Base-by-base conservation (phyloP, 2,113 vertebrate genomes). In the Puma concolor region DNA sequence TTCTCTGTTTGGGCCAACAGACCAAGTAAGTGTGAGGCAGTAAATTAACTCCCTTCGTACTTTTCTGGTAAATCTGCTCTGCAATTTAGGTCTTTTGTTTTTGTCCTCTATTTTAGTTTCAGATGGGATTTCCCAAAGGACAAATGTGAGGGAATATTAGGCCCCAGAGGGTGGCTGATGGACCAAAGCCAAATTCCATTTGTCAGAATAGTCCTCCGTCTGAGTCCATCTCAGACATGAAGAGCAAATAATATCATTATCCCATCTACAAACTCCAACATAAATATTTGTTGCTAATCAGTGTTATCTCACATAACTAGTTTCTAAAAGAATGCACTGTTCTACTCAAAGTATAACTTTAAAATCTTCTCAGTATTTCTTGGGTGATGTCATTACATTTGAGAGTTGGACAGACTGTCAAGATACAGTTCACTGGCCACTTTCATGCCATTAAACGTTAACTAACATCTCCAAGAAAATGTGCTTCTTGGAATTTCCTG, bases 381-480 rank as follows among this genome's bases (percentile, higher is more conserved):
- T 60, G 5, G 36, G 15, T 76, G 50, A 77, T 52, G 12, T n/a
- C 13, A 7, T 69, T 76, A 66, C 8, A 7, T 57, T 88, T 74
- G 36, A 86, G 54, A 80, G 36, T n/a, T 67, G 19, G 14, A 91
- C 9, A 16, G 52, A 93, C 25, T 63, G 41, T 74, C 82, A 76
- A 80, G 57, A 90, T 52, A 95, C 60, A 86, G 29, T 91, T 82
- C 54, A 76, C 4, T 44, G 14, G 72, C 14, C 38, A 38, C 7
- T 69, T 83, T 77, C 79, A 77, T 9, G 4, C 11, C 11, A 44
- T 69, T 76, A 52, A 63, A 69, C 52, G 12, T 71, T 38, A 89
- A 81, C 17, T 96, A 82, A 52, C 57, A 77, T 36, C n/a, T 88
- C 38, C 48, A 92, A 88, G 44, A 60, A 88, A 94, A 77, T 33